A percentile compares a stretch with the other conserved stretches of the same genome.
These are phyloP conservation scores for Coenonympha arcania DNA, from an alignment of 2,888 invertebrate species.

Conservation along the genomic window DNA sequence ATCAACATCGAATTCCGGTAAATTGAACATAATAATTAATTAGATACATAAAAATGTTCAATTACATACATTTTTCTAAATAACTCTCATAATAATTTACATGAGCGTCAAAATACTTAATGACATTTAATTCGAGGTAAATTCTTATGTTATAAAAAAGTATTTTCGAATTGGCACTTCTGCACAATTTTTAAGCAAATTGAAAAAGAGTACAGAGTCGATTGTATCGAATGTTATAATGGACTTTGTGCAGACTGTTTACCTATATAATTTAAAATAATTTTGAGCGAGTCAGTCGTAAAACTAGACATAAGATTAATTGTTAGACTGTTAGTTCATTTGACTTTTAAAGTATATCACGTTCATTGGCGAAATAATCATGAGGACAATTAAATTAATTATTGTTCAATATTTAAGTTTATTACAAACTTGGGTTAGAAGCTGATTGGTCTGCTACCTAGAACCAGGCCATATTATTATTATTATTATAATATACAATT, in stretches of 20 bases:
- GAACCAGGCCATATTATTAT: too few species aligned
- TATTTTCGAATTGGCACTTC: conserved; percentile 27
- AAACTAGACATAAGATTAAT: conserved; percentile 4
- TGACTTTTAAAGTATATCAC: conserved; percentile 1
- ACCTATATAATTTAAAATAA: conserved; percentile 12
- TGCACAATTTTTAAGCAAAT: conserved; percentile 17
- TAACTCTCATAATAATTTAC: conserved; percentile 14
- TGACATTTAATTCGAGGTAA: conserved; percentile 13
- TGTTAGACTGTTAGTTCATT: conserved; percentile 10
- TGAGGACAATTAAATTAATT: too few species aligned
- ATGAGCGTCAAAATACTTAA: conserved; percentile 20
- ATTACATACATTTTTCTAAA: conserved; percentile 21
- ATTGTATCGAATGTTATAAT: conserved; percentile 9
- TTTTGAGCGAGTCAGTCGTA: conserved; percentile 23
- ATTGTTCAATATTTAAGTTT: too few species aligned
- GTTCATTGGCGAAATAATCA: neutral
- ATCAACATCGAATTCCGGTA: conserved; percentile 54
- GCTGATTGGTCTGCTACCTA: too few species aligned
- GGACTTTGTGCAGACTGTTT: conserved; percentile 16
- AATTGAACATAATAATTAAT: conserved; percentile 28
- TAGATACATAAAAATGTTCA: conserved; percentile 24
- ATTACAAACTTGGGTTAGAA: too few species aligned
- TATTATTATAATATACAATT: too few species aligned
- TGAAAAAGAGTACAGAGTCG: conserved; percentile 6
- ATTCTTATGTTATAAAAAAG: conserved; percentile 5